These are phyloP conservation scores for Drosophila neocordata DNA, from an alignment of 1,140 invertebrate species.

Conservation along the genomic window DNA sequence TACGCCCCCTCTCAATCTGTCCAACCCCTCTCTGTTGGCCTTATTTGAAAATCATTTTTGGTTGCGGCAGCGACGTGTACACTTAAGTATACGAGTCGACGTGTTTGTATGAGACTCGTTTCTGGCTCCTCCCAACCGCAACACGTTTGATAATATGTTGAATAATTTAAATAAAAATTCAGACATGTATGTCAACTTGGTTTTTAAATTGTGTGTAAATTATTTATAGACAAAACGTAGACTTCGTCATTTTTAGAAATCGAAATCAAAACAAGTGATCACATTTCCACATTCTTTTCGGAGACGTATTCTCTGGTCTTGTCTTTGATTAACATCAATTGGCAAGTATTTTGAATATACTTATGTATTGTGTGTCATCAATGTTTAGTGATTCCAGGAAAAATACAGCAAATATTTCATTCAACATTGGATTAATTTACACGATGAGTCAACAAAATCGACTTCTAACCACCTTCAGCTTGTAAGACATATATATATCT, in stretches of 20 bases:
- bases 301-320: neutral
- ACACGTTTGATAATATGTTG: conserved; percentile 63
- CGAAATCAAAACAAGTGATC: conserved; percentile 6
- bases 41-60: neutral
- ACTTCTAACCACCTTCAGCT: conserved; percentile 8
- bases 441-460: conserved; percentile 8
- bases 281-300: neutral
- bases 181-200: conserved; percentile 52
- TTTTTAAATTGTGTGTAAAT: conserved; percentile 66
- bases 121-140: neutral
- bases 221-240: conserved; percentile 35
- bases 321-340: neutral
- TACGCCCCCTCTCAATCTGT: neutral
- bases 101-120: conserved; percentile 20
- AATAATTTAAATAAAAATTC: conserved; percentile 57
- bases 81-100: conserved; percentile 15
- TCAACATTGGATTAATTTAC: conserved; percentile 15
- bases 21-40: neutral
- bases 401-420: conserved; percentile 6
- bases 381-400: neutral
- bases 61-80: conserved; percentile 34
- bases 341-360: neutral
- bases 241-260: neutral
- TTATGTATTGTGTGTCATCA: neutral
- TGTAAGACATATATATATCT: neutral